Percentiles rank a stretch among this genome's conserved stretches.
Conservation (phyloP, 2,888 invertebrate genomes). For the Pomacea canaliculata region DNA sequence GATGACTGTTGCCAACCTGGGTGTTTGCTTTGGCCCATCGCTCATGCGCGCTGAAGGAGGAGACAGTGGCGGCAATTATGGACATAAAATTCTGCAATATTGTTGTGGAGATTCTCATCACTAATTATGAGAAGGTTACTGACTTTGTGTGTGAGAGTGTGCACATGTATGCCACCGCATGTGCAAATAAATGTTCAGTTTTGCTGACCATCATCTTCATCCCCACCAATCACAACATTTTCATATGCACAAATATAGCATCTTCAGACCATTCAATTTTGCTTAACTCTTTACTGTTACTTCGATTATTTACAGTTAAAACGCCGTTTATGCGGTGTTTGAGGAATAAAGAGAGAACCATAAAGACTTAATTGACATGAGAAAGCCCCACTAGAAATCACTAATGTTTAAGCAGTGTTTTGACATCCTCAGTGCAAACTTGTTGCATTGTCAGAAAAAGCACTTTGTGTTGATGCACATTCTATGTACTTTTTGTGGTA, state of each 20-base stretch:
- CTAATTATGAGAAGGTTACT: constrained; percentile 79
- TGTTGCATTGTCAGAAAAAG: no score
- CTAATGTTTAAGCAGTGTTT: no score
- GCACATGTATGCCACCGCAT: neutral
- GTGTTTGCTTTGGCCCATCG: constrained; percentile 98
- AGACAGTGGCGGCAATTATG: constrained; percentile 97
- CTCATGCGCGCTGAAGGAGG: constrained; percentile 94
- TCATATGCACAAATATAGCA: neutral
- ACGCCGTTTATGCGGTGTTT: no score
- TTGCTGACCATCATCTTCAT: neutral
- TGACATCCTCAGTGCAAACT: no score
- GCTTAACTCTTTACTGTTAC: neutral
- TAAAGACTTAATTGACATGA: no score
- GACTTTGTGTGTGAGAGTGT: neutral
- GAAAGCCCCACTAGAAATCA: no score
- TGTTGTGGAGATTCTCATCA: constrained; percentile 95
- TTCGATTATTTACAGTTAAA: no score
- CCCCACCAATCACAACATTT: neutral
- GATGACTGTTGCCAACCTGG: constrained; percentile 97
- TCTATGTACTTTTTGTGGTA: no score
- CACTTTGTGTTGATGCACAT: no score
- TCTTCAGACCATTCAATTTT: neutral
- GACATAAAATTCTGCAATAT: constrained; percentile 99
- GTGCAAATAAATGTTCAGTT: neutral
- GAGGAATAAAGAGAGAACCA: no score